A percentile compares a stretch with the other conserved stretches of the same genome.
Conservation (phyloP, 2,113 vertebrate genomes). For the Piliocolobus tephrosceles region DNA sequence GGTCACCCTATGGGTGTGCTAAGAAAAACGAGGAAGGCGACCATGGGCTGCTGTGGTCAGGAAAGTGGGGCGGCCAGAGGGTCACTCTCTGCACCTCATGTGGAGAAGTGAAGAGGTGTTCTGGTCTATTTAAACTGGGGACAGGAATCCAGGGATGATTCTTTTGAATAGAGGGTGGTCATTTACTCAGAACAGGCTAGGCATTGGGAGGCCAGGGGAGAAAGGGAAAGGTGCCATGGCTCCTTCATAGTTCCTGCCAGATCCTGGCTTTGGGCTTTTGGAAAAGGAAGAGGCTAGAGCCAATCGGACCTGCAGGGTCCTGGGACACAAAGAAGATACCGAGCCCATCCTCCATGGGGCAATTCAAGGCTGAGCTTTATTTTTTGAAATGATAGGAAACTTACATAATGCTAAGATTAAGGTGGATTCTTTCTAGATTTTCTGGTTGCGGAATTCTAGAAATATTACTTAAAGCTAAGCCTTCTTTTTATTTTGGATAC, state of each 20-base stretch:
- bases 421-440: not conserved
- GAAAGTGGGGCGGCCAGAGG: not conserved
- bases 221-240: no score
- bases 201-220: not conserved
- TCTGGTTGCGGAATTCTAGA: not conserved
- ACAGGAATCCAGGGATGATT: not conserved
- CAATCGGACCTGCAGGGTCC: not conserved
- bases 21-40: not conserved
- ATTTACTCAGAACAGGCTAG: not conserved
- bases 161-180: not conserved
- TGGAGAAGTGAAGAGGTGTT: not conserved
- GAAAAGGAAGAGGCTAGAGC: not conserved
- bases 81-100: not conserved
- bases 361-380: not conserved
- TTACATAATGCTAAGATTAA: not conserved
- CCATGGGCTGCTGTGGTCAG: not conserved
- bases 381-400: not conserved
- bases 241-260: not conserved
- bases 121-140: not conserved
- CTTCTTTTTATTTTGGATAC: not conserved
- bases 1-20: not conserved
- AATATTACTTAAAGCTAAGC: not conserved
- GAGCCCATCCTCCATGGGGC: not conserved
- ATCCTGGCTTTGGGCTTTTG: not conserved
- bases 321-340: not conserved